These are phyloP conservation scores for Maniola hyperantus DNA, from an alignment of 2,888 invertebrate species.

Conservation along the genomic window DNA sequence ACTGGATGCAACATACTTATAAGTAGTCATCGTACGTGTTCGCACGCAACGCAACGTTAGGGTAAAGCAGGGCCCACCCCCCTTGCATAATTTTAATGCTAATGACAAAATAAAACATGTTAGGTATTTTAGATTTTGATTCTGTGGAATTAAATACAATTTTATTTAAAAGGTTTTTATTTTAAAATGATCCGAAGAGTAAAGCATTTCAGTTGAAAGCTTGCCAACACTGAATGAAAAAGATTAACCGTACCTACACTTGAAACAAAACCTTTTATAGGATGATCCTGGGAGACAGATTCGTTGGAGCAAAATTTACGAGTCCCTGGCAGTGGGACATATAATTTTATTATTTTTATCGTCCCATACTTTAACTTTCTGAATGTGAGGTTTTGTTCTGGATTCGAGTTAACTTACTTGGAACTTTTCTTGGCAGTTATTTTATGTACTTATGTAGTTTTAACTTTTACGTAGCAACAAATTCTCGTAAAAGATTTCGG, in stretches of 20 bases:
- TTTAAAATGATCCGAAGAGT: neutral
- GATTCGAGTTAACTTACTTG: neutral
- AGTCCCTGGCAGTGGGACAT: slow-evolving; percentile 14
- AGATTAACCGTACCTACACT: slow-evolving; percentile 11
- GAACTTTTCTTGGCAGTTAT: neutral
- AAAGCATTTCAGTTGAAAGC: slow-evolving; percentile 6
- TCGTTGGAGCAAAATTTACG: slow-evolving; percentile 28
- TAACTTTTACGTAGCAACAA: neutral
- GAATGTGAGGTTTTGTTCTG: neutral
- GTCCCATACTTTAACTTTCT: slow-evolving; percentile 8
- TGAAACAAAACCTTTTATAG: slow-evolving; percentile 15
- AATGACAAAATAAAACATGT: too few species aligned
- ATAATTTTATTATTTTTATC: slow-evolving; percentile 16
- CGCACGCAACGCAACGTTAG: too few species aligned
- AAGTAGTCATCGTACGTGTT: too few species aligned
- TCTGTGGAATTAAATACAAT: neutral
- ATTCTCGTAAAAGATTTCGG: too few species aligned
- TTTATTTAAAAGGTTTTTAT: neutral
- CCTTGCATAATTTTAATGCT: too few species aligned
- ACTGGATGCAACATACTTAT: too few species aligned
- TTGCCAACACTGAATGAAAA: slow-evolving; percentile 19
- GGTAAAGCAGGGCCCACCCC: neutral
- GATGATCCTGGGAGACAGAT: slow-evolving; percentile 28
- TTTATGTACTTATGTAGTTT: neutral
- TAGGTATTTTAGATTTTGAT: too few species aligned